These are phyloP conservation scores for Cephus runcator DNA, from an alignment of 2,888 invertebrate species.

Conservation along the genomic window DNA sequence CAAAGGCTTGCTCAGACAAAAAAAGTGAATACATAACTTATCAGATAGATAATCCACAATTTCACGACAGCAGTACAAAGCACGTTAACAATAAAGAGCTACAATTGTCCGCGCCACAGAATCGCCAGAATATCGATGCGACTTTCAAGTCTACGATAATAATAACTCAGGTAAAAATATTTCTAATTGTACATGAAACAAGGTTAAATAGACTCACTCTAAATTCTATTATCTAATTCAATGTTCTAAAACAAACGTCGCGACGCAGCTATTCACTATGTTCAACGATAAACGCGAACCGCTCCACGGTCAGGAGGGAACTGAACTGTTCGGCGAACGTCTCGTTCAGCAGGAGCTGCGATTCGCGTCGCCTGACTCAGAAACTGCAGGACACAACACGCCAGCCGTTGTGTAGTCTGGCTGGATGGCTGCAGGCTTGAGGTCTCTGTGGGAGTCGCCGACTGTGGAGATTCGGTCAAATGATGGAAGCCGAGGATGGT, in stretches of 20 bases:
- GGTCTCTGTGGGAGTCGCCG: background rate
- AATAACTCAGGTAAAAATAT: background rate
- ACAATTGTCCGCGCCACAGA: background rate
- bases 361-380: background rate
- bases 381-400: background rate
- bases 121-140: background rate
- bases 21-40: background rate
- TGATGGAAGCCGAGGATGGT: conserved; percentile 58
- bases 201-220: background rate
- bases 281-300: background rate
- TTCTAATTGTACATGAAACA: background rate
- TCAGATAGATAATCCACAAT: background rate
- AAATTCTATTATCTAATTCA: background rate
- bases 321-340: background rate
- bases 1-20: background rate
- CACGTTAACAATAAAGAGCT: background rate
- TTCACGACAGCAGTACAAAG: background rate
- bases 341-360: background rate
- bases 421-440: background rate
- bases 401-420: background rate
- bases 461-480: background rate
- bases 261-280: background rate
- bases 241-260: background rate
- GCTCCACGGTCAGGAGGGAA: background rate
- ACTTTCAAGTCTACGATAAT: background rate